phyloP scores from a whole-genome alignment of 2,113 vertebrate genomes.

The Elachura formosa region DNA sequence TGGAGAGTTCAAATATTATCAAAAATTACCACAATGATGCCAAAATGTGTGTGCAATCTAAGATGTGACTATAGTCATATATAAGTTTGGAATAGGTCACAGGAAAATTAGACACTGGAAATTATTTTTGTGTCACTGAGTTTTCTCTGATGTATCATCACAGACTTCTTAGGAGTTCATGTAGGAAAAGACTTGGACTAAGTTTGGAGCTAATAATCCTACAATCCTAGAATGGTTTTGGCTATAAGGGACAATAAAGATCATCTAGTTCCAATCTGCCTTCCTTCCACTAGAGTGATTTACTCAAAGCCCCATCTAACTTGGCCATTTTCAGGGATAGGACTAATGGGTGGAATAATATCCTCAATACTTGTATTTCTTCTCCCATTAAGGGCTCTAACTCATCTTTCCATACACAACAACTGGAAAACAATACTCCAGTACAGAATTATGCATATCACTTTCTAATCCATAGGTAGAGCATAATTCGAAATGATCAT shows the following conservation, averaged over 20 bases:
- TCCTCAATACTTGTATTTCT: neutral
- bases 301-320: neutral
- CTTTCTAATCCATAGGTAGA: neutral
- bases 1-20: neutral
- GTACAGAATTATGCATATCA: neutral
- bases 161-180: neutral
- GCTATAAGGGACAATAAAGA: neutral
- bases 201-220: neutral
- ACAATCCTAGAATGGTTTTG: neutral
- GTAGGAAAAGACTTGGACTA: neutral
- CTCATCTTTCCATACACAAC: neutral
- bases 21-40: fast-evolving
- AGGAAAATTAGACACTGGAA: neutral
- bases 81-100: neutral
- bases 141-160: neutral
- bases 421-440: neutral
- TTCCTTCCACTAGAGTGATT: neutral
- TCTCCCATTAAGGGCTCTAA: neutral
- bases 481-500: neutral
- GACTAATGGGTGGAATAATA: neutral
- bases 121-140: neutral
- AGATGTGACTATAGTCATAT: neutral
- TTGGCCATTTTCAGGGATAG: neutral
- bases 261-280: neutral
- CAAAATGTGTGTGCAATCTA: neutral